Evolutionary conservation across 2,113 vertebrate genomes (phyloP).

Genomic region (Dendrocopos noguchii): DNA sequence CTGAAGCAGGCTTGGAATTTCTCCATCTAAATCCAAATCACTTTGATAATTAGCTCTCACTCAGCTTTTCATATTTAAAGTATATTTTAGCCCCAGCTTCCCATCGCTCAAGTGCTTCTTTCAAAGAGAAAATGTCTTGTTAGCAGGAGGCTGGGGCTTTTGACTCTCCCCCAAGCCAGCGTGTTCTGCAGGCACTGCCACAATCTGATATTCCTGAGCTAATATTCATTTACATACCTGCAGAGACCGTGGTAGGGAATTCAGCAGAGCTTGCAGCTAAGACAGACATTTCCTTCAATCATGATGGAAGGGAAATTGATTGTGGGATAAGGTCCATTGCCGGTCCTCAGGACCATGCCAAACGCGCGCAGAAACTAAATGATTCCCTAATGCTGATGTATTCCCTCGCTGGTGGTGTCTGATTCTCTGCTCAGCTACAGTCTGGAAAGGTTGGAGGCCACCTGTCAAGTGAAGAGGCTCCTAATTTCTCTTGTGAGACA

Average conservation of each 20-base stretch:
- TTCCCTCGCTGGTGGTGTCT: not conserved
- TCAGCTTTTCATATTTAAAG: slow-evolving; percentile 61
- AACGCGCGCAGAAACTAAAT: slow-evolving; percentile 7
- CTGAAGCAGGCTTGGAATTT: slow-evolving; percentile 36
- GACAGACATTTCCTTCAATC: slow-evolving; percentile 28
- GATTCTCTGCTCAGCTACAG: not conserved
- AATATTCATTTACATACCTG: slow-evolving; percentile 57
- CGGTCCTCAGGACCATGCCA: not conserved
- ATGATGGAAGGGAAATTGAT: slow-evolving; percentile 21
- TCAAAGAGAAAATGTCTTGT: slow-evolving; percentile 60
- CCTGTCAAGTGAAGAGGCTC: not conserved
- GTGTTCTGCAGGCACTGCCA: slow-evolving; percentile 48
- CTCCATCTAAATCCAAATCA: slow-evolving; percentile 50
- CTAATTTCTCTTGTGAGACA: not conserved
- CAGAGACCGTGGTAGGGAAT: not conserved
- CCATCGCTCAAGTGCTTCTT: slow-evolving; percentile 30
- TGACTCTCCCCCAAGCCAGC: slow-evolving; percentile 4
- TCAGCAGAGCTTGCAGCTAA: slow-evolving; percentile 21
- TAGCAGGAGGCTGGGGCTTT: slow-evolving; percentile 20
- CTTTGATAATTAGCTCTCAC: slow-evolving; percentile 59
- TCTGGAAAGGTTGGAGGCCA: not conserved
- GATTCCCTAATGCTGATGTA: slow-evolving; percentile 23
- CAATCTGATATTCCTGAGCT: slow-evolving; percentile 57
- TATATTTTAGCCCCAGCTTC: slow-evolving; percentile 49
- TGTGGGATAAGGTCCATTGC: slow-evolving; percentile 25